Evolutionary conservation across 2,888 invertebrate genomes (phyloP).

Genomic region (Zaprionus lineosus): DNA sequence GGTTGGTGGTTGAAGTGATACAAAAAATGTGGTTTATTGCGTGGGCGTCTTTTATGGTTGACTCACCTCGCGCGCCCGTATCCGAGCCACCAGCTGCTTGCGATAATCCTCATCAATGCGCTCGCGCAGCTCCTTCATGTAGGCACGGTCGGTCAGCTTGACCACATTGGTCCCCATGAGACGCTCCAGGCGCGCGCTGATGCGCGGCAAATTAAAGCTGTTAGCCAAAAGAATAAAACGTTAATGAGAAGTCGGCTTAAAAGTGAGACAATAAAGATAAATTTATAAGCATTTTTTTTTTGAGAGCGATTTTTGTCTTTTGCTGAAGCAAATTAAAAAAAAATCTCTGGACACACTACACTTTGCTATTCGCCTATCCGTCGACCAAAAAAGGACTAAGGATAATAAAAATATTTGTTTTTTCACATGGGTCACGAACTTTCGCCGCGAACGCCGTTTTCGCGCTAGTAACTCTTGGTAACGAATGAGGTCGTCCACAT

Average conservation of each 20-base stretch:
- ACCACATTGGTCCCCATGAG: constrained; percentile 85
- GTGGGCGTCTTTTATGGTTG: too few relatives aligned
- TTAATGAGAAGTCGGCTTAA: constrained; percentile 21
- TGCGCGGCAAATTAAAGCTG: constrained; percentile 82
- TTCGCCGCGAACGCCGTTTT: constrained; percentile 45
- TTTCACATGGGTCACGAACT: constrained; percentile 46
- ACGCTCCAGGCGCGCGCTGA: constrained; percentile 81
- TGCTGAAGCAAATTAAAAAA: constrained; percentile 14
- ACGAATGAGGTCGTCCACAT: constrained; percentile 73
- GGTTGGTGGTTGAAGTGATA: too few relatives aligned
- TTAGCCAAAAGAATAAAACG: constrained; percentile 8
- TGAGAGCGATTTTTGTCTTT: background rate
- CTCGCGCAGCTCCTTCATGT: constrained; percentile 86
- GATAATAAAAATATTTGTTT: constrained; percentile 11
- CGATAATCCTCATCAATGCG: constrained; percentile 86
- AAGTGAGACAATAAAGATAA: constrained; percentile 5
- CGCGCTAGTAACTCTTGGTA: constrained; percentile 71
- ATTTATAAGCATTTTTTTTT: constrained; percentile 4
- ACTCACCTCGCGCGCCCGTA: constrained; percentile 85
- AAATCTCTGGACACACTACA: too few relatives aligned
- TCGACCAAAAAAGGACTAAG: constrained; percentile 4
- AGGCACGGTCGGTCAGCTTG: constrained; percentile 86
- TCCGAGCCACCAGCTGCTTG: constrained; percentile 84
- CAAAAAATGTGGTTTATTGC: too few relatives aligned
- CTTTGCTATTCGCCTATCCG: background rate